These are phyloP conservation scores for Hydrotaea diabolus DNA, from an alignment of 2,888 invertebrate species.

Conservation along the genomic window DNA sequence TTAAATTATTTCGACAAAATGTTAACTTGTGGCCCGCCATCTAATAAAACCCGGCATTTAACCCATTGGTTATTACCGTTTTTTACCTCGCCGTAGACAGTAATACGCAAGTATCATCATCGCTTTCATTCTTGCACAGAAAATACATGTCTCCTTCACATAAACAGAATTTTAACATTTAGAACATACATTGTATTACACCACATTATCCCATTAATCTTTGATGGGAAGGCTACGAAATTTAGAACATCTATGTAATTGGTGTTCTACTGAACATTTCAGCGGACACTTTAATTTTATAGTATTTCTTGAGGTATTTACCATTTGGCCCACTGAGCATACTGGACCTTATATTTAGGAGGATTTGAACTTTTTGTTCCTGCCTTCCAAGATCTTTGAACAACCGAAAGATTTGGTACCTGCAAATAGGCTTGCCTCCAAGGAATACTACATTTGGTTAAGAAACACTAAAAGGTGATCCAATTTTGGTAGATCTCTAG, in stretches of 20 bases:
- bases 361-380: not conserved
- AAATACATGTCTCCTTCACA: too few relatives aligned
- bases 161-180: too few relatives aligned
- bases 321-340: not conserved
- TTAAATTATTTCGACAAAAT: constrained; percentile 1
- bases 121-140: not conserved
- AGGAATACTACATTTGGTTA: constrained; percentile 9
- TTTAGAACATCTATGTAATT: not conserved
- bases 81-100: constrained; percentile 9
- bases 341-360: not conserved
- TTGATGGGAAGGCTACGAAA: too few relatives aligned
- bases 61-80: not conserved
- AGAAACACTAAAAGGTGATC: not conserved
- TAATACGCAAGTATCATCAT: constrained; percentile 1
- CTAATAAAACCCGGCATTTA: constrained; percentile 3
- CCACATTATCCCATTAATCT: too few relatives aligned
- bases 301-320: too few relatives aligned
- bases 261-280: not conserved
- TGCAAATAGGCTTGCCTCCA: constrained; percentile 18
- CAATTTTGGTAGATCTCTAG: not conserved
- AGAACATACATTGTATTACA: too few relatives aligned
- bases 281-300: constrained; percentile 18
- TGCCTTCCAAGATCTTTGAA: not conserved
- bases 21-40: not conserved
- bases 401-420: not conserved